Conservation (phyloP, 2,113 vertebrate genomes). For the Indicator maculatus region DNA sequence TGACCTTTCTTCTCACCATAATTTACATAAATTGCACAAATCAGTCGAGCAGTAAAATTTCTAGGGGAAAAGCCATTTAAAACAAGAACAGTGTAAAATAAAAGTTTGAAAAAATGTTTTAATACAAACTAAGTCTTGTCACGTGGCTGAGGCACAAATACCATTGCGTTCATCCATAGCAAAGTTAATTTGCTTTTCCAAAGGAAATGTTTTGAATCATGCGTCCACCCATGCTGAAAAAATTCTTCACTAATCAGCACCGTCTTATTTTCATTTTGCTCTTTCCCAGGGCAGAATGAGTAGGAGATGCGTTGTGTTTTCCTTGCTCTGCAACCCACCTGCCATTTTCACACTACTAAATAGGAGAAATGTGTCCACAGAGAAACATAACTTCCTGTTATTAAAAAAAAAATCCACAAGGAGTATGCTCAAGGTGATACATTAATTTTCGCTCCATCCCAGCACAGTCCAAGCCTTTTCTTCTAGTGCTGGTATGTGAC, state of each 20-base stretch:
- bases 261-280: background rate
- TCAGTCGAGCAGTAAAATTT: background rate
- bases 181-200: slow-evolving; percentile 1
- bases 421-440: background rate
- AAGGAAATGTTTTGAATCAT: background rate
- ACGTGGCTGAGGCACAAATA: background rate
- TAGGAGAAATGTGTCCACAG: background rate
- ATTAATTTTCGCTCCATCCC: background rate
- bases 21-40: background rate
- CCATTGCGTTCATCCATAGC: background rate
- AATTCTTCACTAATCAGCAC: background rate
- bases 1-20: background rate
- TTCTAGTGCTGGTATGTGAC: background rate
- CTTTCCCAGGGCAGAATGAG: background rate
- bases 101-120: background rate
- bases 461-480: background rate
- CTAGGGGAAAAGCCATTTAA: background rate
- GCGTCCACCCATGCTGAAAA: background rate
- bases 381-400: background rate
- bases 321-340: background rate
- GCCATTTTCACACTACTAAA: background rate
- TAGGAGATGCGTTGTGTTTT: background rate
- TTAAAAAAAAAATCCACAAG: background rate
- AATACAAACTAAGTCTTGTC: background rate
- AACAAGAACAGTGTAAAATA: background rate